Base-by-base conservation (phyloP, 1,140 invertebrate species). In the Hycleus cichorii region DNA sequence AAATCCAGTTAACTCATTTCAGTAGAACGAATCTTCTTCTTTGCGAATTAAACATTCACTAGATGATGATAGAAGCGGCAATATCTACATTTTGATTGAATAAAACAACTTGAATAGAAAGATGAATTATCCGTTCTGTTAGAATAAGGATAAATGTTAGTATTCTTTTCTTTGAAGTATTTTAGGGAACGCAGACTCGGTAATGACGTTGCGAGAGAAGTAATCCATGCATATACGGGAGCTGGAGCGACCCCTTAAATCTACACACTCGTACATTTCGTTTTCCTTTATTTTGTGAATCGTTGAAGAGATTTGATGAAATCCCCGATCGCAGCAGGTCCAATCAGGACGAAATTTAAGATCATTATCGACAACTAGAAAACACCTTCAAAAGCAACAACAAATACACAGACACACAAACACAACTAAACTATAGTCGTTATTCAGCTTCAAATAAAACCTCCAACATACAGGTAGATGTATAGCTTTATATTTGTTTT, bases 1-100 rank as follows among this genome's bases (percentile, higher is more conserved):
- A 60, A 65, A 65, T 65, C 62, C 61, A 60, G 62, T 63, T 63
- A 65, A 61, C 62, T 65, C 64, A 65, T 63, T 63, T 64, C 54
- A 53, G 52, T 45, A 63, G 40, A 59, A 55, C 57, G 58, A 65
- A 49, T 60, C 58, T 50, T 50, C 55, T 60, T 50, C 55, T 60
- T 59, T 55, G 54, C 57, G 58, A 63, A 65, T 65, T 65, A 62
- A 63, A 57, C 55, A 63, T 56, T 57, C 57, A 49, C 45, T 49
- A 47, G 51, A 10, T 43, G 27, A 32, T 32, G 7, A 32, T 32
- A 32, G 32, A 32, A 62, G 60, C 59, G 63, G 60, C 60, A 60
- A 49, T 47, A n/a, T 42, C 11, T 11, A 42, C 18, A 18, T 18
- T 18, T 18, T 18, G 18, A 18, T 18, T 18, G 18, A 18, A 18